Percentiles rank a stretch among this genome's conserved stretches.
phyloP scores from a whole-genome alignment of 2,888 invertebrate genomes.

The Steinernema carpocapsae region DNA sequence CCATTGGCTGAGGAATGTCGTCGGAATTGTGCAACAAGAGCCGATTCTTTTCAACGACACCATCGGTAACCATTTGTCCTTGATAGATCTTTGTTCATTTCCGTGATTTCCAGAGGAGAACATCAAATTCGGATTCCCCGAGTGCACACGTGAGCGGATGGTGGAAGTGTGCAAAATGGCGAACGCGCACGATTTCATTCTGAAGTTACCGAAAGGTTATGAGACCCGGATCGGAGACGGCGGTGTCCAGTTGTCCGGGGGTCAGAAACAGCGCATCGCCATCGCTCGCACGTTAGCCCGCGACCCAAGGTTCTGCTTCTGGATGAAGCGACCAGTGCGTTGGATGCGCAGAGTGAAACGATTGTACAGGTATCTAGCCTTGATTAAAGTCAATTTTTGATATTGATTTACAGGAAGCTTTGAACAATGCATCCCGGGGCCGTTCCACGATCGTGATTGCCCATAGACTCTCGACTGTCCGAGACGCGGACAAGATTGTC shows the following conservation, averaged over 20 bases:
- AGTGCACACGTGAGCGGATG: constrained; percentile 53
- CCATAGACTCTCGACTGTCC: constrained; percentile 57
- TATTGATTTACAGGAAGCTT: constrained; percentile 43
- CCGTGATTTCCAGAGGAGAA: constrained; percentile 41
- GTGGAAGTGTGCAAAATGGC: constrained; percentile 60
- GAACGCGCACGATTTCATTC: constrained; percentile 63
- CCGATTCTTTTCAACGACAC: constrained; percentile 61
- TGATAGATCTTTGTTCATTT: neutral
- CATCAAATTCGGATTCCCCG: constrained; percentile 50
- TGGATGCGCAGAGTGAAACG: constrained; percentile 6
- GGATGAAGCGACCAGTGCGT: constrained; percentile 8
- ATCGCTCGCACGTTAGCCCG: constrained; percentile 11
- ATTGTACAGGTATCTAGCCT: neutral
- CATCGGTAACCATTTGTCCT: constrained; percentile 46
- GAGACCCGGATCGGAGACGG: constrained; percentile 39
- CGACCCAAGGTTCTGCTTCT: neutral
- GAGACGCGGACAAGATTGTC: constrained; percentile 64
- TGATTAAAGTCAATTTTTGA: neutral
- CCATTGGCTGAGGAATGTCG: constrained; percentile 52
- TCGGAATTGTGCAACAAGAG: constrained; percentile 65
- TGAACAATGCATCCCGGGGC: constrained; percentile 53
- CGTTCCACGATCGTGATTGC: constrained; percentile 51
- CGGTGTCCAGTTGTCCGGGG: constrained; percentile 22
- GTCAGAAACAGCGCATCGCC: constrained; percentile 8
- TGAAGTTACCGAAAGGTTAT: constrained; percentile 52